Evolutionary conservation across 2,888 invertebrate genomes (phyloP).

Genomic region (Cecidostiba fungosa): DNA sequence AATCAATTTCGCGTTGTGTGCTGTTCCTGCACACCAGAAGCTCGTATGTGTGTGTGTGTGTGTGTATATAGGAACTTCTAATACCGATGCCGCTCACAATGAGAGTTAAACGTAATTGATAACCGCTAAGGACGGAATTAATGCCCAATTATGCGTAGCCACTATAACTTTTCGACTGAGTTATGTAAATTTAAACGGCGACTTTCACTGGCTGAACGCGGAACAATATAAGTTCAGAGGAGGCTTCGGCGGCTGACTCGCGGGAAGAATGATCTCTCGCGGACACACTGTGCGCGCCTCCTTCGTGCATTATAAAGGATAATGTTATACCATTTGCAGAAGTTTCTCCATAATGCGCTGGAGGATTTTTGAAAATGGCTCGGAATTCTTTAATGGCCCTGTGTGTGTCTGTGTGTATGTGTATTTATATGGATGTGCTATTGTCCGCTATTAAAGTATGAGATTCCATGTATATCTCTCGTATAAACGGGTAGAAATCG

Average conservation of each 20-base stretch:
- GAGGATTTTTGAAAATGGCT: constrained; percentile 27
- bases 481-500: constrained; percentile 36
- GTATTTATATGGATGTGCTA: too few relatives aligned
- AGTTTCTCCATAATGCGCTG: constrained; percentile 40
- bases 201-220: constrained; percentile 52
- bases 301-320: not conserved
- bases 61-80: not conserved
- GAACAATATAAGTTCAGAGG: constrained; percentile 48
- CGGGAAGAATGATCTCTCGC: constrained; percentile 24
- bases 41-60: not conserved
- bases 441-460: constrained; percentile 25
- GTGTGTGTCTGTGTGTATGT: not conserved
- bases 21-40: not conserved
- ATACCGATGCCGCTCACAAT: not conserved
- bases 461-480: not conserved
- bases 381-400: constrained; percentile 11
- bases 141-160: constrained; percentile 48
- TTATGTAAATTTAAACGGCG: constrained; percentile 57
- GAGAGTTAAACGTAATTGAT: constrained; percentile 48
- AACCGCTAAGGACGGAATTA: constrained; percentile 52
- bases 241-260: constrained; percentile 35
- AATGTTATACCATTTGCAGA: constrained; percentile 49
- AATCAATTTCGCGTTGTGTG: constrained; percentile 45
- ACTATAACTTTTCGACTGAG: constrained; percentile 54
- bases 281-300: not conserved